Conservation (phyloP, 2,797 vertebrate species). For the Gila robusta region DNA sequence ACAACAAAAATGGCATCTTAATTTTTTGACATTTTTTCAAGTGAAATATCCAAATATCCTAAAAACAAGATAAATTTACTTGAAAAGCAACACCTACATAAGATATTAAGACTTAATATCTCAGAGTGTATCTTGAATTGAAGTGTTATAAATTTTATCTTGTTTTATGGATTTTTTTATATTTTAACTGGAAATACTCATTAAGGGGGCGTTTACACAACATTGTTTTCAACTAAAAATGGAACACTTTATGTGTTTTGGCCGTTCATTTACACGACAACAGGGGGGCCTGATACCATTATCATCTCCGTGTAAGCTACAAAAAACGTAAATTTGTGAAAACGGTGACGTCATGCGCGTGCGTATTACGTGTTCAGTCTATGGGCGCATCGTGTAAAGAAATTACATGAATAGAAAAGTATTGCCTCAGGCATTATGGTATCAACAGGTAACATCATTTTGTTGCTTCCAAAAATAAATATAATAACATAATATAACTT, state of each 20-base stretch:
- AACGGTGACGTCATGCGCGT: not conserved
- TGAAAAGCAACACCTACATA: not conserved
- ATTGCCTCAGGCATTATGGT: not conserved
- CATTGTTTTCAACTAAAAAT: too few species aligned
- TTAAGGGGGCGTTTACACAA: not conserved
- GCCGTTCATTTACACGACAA: too few species aligned
- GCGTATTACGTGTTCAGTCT: not conserved
- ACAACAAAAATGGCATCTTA: too few species aligned
- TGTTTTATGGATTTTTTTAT: not conserved
- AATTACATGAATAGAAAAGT: not conserved
- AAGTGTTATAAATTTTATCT: not conserved
- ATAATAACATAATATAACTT: not conserved
- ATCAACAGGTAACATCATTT: not conserved
- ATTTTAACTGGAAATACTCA: not conserved
- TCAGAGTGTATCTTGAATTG: not conserved
- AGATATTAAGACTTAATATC: not conserved
- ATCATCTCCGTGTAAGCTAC: too few species aligned
- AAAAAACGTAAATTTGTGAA: not conserved
- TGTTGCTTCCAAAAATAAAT: not conserved
- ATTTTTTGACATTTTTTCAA: not conserved
- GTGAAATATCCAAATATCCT: not conserved
- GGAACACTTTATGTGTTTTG: too few species aligned
- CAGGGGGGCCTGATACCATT: too few species aligned
- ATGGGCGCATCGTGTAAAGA: not conserved
- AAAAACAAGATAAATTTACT: not conserved